A percentile compares a stretch with the other conserved stretches of the same genome.
These are phyloP conservation scores for Callinectes sapidus DNA, from an alignment of 2,888 invertebrate species.

Conservation along the genomic window DNA sequence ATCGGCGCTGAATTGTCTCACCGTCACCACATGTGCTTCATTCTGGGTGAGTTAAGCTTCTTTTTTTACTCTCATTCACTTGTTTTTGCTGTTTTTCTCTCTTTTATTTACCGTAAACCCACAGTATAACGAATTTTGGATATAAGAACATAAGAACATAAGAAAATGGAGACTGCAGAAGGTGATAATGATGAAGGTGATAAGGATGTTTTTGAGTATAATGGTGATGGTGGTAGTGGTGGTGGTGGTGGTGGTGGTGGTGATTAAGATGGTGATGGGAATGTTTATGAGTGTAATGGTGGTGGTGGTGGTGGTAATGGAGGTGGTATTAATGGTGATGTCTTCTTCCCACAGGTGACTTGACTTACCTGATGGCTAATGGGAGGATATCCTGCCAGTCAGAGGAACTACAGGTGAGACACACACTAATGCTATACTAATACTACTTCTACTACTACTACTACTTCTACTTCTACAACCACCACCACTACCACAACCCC, in stretches of 20 bases:
- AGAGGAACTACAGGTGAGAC: slow-evolving; percentile 67
- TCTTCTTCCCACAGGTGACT: slow-evolving; percentile 49
- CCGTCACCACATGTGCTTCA: slow-evolving; percentile 57
- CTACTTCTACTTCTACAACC: background rate
- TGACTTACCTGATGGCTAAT: slow-evolving; percentile 70
- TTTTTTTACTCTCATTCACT: no score
- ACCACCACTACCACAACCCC: no score
- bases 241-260: background rate
- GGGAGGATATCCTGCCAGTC: slow-evolving; percentile 68
- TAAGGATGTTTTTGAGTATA: background rate
- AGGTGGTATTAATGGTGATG: background rate
- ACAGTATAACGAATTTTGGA: no score
- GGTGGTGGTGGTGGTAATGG: background rate
- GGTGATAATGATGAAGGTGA: background rate
- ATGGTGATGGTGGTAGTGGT: background rate
- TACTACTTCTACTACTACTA: background rate
- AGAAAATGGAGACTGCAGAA: no score
- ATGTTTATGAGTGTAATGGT: background rate
- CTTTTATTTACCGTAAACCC: no score
- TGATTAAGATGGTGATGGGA: background rate
- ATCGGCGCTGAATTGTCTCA: slow-evolving; percentile 61
- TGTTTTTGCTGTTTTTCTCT: no score
- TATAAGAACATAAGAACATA: no score
- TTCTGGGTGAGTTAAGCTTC: slow-evolving; percentile 39
- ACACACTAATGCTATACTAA: background rate